Conservation (phyloP, 2,113 vertebrate species). For the Canis aureus region DNA sequence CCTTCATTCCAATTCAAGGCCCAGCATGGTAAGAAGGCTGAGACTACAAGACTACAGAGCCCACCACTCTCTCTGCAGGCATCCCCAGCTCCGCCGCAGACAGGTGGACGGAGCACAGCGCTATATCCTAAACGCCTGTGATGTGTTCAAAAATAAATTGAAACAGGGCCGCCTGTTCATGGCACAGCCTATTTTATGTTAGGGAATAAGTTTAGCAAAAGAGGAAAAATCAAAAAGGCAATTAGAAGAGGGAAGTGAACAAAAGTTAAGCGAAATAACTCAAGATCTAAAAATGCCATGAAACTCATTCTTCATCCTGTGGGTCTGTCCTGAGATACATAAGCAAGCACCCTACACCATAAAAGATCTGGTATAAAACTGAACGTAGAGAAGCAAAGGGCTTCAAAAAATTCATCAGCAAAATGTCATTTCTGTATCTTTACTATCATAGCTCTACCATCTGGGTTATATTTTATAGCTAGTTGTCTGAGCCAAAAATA, state of each 20-base stretch:
- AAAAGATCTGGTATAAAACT: slow-evolving; percentile 67
- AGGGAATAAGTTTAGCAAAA: slow-evolving; percentile 37
- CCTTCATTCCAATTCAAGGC: neutral
- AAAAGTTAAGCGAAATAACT: slow-evolving; percentile 62
- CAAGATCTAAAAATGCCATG: slow-evolving; percentile 48
- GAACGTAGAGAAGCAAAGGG: slow-evolving; percentile 65
- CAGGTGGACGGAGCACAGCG: neutral
- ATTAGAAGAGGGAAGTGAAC: slow-evolving; percentile 35
- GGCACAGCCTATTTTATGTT: neutral
- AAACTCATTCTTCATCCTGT: slow-evolving; percentile 55
- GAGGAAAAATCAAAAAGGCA: slow-evolving; percentile 24
- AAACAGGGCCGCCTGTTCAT: neutral
- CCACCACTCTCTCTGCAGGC: neutral
- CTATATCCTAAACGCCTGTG: neutral
- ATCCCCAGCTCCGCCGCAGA: neutral
- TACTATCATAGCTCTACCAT: slow-evolving; percentile 78
- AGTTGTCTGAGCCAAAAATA: slow-evolving; percentile 79
- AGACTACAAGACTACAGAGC: neutral
- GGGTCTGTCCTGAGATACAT: slow-evolving; percentile 53
- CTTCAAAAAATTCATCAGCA: slow-evolving; percentile 77
- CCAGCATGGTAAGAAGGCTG: neutral
- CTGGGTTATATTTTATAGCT: slow-evolving; percentile 81
- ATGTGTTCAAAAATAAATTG: slow-evolving; percentile 46
- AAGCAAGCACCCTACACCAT: slow-evolving; percentile 62
- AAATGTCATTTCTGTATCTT: slow-evolving; percentile 80